Base-by-base conservation (phyloP, 2,888 invertebrate species). In the Drosophila limbata region DNA sequence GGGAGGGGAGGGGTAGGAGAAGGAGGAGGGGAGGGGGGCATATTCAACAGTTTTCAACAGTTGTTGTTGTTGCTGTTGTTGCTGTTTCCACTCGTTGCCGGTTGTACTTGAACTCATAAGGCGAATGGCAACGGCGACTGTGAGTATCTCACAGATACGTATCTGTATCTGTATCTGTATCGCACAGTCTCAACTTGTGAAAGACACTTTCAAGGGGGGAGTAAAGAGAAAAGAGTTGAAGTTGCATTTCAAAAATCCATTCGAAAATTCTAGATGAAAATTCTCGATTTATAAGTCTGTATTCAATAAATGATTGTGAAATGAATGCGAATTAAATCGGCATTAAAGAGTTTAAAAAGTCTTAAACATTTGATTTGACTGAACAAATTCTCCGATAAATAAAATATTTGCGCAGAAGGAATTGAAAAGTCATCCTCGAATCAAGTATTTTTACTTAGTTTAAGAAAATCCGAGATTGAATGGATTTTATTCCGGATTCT, bases 71-170 rank as follows among this genome's bases (percentile, higher is more conserved):
- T 57, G 42, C 17, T 51, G 47, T 17, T 51, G 50, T 42, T 59
- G 53, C 28, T 28, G 51, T 53, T 50, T 56, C 71, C 72, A 50
- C 71, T 73, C 77, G 25, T 25, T 25, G 84, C 83, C 80, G 84
- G 87, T 84, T 87, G 85, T 81, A 85, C 88, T 85, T 85, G 84
- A 88, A 81, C 79, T 81, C 66, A 67, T 66, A 82, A 77, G 83
- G 69, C 69, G 40, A 77, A 65, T 70, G 77, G 69, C 63, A 39
- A 39, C 55, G 55, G 57, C 52, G 57, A 52, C 47, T 42, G 51
- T 55, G 60, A 76, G 76, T 79, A 76, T 76, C 79, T 77, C 31
- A 44, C 48, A 75, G 82, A 74, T 82, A 75, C 57, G 51, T 39
- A 75, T 39, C 44, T 56, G 48, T 39, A 75, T 37, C 42, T 55